Conservation (phyloP, 2,797 vertebrate genomes). For the Pantherophis vulpinus region DNA sequence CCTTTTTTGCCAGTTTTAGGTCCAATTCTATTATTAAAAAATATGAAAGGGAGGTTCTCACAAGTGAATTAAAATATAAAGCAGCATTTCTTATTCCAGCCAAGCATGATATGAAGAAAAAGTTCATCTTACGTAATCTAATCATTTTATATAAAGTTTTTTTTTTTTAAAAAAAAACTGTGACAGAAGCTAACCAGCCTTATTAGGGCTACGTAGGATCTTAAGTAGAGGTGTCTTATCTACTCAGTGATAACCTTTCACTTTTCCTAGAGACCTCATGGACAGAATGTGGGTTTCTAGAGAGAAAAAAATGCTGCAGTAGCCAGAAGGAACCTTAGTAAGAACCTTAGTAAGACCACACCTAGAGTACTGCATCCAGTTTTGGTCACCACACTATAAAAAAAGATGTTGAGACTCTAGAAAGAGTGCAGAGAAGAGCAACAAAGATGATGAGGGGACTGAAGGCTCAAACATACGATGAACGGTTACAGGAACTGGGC, state of each 20-base stretch:
- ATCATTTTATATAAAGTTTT: not conserved
- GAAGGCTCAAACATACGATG: too few relatives aligned
- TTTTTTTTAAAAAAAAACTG: not conserved
- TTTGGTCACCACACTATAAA: too few relatives aligned
- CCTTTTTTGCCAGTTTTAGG: slow-evolving; percentile 49
- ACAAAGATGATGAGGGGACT: too few relatives aligned
- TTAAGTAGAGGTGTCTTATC: not conserved
- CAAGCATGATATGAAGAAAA: not conserved
- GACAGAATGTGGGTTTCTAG: not conserved
- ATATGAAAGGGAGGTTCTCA: slow-evolving; percentile 49
- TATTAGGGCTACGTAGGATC: not conserved
- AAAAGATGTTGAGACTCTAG: too few relatives aligned
- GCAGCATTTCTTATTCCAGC: slow-evolving; percentile 37
- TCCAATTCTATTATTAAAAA: slow-evolving; percentile 58
- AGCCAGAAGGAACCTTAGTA: not conserved
- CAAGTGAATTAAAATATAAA: slow-evolving; percentile 46
- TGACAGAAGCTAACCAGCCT: not conserved
- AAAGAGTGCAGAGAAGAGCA: too few relatives aligned
- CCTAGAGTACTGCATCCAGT: too few relatives aligned
- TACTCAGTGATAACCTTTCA: not conserved
- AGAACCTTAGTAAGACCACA: too few relatives aligned
- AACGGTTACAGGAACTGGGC: too few relatives aligned
- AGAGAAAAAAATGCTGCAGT: not conserved
- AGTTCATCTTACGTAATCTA: slow-evolving; percentile 31
- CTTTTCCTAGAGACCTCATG: not conserved